These are phyloP conservation scores for Phymorhynchus buccinoides DNA, from an alignment of 1,140 invertebrate genomes.

Conservation along the genomic window DNA sequence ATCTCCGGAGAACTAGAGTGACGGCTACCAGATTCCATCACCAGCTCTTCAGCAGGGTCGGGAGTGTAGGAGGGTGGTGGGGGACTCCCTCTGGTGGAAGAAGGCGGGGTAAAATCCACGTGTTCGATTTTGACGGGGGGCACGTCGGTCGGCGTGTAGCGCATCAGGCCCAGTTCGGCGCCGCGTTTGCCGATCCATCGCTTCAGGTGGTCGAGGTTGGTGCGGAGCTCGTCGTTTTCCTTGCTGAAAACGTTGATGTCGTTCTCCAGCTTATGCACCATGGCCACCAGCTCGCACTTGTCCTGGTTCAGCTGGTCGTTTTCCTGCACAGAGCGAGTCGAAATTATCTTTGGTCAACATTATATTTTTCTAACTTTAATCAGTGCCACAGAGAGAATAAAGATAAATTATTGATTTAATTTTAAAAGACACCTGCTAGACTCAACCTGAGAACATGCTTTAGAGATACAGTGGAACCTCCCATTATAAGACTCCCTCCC, in stretches of 20 bases:
- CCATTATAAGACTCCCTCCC: too few species aligned
- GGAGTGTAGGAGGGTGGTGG: too few species aligned
- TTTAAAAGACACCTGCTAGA: too few species aligned
- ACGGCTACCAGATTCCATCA: neutral
- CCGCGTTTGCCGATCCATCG: constrained; percentile 29
- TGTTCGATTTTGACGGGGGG: neutral
- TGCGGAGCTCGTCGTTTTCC: neutral
- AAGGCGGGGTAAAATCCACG: neutral
- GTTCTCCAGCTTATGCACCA: neutral
- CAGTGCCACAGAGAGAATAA: too few species aligned
- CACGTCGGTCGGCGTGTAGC: neutral
- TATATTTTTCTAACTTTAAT: too few species aligned
- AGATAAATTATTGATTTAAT: too few species aligned
- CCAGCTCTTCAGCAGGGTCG: neutral
- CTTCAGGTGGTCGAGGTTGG: neutral
- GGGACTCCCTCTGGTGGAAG: neutral
- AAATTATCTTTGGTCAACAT: too few species aligned
- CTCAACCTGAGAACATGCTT: too few species aligned
- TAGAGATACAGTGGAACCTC: too few species aligned
- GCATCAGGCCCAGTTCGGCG: neutral
- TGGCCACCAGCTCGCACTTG: constrained; percentile 28
- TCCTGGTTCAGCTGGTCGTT: constrained; percentile 33
- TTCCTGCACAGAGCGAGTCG: too few species aligned
- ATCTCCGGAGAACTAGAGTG: too few species aligned
- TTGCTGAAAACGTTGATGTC: neutral